Base-by-base conservation (phyloP, 2,113 vertebrate genomes). In the Cololabis saira region DNA sequence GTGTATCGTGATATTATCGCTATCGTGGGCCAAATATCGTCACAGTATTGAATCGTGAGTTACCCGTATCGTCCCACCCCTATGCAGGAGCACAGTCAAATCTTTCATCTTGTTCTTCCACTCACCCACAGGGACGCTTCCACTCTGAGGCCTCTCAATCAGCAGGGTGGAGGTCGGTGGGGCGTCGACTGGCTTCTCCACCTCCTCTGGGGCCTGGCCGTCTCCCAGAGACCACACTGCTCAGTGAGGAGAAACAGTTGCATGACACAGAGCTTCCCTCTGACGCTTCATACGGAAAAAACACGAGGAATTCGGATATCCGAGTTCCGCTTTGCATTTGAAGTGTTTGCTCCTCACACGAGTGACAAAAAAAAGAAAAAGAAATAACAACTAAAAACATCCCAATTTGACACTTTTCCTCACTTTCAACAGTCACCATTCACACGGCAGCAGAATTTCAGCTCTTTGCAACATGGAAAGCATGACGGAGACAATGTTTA, bases 221-320 rank as follows among this genome's bases (percentile, higher is more conserved):
- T 98, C 97, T 47, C 95, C 96, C 52, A 95, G 57, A 81, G 96
- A 98, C 95, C 95, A 98, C 58, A 96, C 96, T 98, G 84, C 66
- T 83, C 47, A 81, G 58, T 76, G 68, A 76, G 71, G 44, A 72
- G 37, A 90, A 66, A 78, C 44, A 52, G 87, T 71, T 15, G 61
- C 47, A 24, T n/a, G 2, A 84, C 45, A 37, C 58, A 76, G 64
- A 61, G 62, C 22, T 63, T 50, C 0, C 50, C 7, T 45, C 57
- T 75, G 61, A 76, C 74, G 65, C 10, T 69, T 72, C 47, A 21
- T 48, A 67, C 17, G 48, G 33, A 60, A 37, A 45, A 18, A 40
- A 62, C 58, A 71, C 9, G 45, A 3, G 42, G 30, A 44, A 64
- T 24, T 54, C 65, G 49, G 24, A 48, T 15, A 82, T 78, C 81